These are phyloP conservation scores for Xenopus borealis DNA, from an alignment of 2,113 vertebrate species.

Conservation along the genomic window DNA sequence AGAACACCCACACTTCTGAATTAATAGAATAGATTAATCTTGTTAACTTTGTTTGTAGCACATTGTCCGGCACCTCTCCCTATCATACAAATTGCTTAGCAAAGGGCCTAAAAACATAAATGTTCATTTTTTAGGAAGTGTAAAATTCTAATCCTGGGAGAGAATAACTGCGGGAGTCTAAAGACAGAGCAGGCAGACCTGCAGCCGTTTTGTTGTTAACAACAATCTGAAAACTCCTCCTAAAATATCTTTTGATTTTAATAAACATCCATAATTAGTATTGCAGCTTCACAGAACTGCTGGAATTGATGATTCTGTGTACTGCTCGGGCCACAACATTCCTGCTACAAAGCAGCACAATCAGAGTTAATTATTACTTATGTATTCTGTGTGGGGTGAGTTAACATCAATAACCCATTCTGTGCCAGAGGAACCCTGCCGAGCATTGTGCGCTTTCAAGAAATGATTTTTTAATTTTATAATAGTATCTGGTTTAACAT, in stretches of 20 bases:
- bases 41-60: too few species aligned
- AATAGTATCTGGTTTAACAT: neutral
- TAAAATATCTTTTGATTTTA: conserved; percentile 35
- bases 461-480: neutral
- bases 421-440: neutral
- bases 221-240: neutral
- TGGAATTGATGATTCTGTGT: conserved; percentile 10
- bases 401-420: neutral
- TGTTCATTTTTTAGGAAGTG: neutral
- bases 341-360: conserved; percentile 24
- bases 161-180: neutral
- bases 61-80: too few species aligned
- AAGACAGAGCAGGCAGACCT: conserved; percentile 16
- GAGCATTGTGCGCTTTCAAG: neutral
- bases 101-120: too few species aligned
- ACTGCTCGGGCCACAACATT: conserved; percentile 10
- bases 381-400: conserved; percentile 5
- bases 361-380: conserved; percentile 37
- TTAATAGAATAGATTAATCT: too few species aligned
- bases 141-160: neutral
- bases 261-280: conserved; percentile 37
- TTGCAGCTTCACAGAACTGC: conserved; percentile 14
- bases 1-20: too few species aligned
- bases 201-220: conserved; percentile 22
- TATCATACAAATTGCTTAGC: too few species aligned